Evolutionary conservation across 2,888 invertebrate species (phyloP).

Genomic region (Arenicola marina): DNA sequence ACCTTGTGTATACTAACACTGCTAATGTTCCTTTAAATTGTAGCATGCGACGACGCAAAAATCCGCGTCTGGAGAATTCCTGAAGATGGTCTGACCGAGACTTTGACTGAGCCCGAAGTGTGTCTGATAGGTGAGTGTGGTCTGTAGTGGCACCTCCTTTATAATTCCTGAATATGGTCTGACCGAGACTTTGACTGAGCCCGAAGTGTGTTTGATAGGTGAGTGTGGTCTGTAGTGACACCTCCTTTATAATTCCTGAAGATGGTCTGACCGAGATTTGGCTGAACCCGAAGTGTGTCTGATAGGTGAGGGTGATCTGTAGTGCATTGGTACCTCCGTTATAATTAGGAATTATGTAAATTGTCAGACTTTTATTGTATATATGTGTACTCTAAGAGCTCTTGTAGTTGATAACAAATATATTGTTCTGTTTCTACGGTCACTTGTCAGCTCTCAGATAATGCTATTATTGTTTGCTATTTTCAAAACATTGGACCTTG

Average conservation of each 20-base stretch:
- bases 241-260: too few relatives aligned
- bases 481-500: too few relatives aligned
- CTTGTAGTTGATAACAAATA: too few relatives aligned
- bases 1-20: too few relatives aligned
- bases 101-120: constrained; percentile 44
- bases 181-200: constrained; percentile 57
- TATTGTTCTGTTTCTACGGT: too few relatives aligned
- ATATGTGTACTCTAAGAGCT: too few relatives aligned
- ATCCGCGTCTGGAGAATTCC: constrained; percentile 82
- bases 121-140: constrained; percentile 39
- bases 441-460: too few relatives aligned
- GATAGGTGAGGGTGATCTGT: constrained; percentile 32
- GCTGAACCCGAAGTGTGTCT: constrained; percentile 44
- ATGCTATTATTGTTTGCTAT: too few relatives aligned
- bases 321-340: too few relatives aligned
- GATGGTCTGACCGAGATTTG: constrained; percentile 67
- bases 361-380: too few relatives aligned
- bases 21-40: constrained; percentile 26
- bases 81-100: constrained; percentile 69
- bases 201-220: constrained; percentile 44
- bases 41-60: constrained; percentile 85
- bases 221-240: background rate
- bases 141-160: too few relatives aligned
- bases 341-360: too few relatives aligned
- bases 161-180: constrained; percentile 77